phyloP scores from a whole-genome alignment of 2,888 invertebrate species.

The Drosophila fungiperda region DNA sequence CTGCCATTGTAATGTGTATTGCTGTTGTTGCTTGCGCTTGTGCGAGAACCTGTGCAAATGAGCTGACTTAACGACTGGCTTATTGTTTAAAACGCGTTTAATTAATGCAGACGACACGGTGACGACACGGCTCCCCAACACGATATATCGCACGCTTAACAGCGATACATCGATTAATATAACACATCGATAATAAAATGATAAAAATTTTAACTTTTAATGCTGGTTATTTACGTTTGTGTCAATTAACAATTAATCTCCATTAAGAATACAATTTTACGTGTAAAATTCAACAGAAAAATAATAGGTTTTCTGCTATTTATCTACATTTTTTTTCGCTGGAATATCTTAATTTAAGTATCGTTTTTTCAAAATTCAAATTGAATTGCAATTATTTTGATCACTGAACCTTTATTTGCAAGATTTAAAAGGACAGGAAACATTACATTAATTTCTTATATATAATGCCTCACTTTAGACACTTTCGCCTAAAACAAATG shows the following conservation, averaged over 20 bases:
- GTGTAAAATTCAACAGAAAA: background rate
- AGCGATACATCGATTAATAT: constrained; percentile 18
- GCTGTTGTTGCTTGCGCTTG: constrained; percentile 59
- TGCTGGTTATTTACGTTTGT: background rate
- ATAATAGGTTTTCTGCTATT: background rate
- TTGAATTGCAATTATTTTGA: background rate
- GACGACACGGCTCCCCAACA: constrained; percentile 31
- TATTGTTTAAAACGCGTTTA: constrained; percentile 74
- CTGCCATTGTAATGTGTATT: constrained; percentile 86
- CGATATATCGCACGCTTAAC: constrained; percentile 22
- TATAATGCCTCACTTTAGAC: constrained; percentile 63
- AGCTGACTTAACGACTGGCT: constrained; percentile 42
- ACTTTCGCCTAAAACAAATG: constrained; percentile 43
- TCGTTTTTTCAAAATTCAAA: background rate
- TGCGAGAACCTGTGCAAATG: constrained; percentile 68
- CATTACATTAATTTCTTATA: constrained; percentile 27
- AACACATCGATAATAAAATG: background rate
- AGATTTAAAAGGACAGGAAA: constrained; percentile 51
- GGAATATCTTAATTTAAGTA: background rate
- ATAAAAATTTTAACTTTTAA: background rate
- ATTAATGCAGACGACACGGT: constrained; percentile 67
- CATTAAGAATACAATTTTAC: background rate
- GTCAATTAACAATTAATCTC: background rate
- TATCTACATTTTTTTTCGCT: background rate
- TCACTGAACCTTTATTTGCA: constrained; percentile 65